phyloP scores from a whole-genome alignment of 2,888 invertebrate genomes.

The Acleris emargana region DNA sequence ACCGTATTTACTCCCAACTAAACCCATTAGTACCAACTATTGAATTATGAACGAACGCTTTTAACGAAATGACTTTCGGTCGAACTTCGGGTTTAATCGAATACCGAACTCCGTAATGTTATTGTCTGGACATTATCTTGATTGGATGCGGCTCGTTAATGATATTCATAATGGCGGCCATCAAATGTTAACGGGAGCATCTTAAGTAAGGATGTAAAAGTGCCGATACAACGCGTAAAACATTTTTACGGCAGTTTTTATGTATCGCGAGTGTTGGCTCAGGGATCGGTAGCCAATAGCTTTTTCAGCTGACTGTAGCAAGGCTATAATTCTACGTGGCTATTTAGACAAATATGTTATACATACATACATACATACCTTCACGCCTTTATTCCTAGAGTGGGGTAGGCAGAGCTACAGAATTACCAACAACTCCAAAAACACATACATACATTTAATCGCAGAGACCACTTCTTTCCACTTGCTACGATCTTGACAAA shows the following conservation, averaged over 20 bases:
- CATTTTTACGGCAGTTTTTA: conserved; percentile 57
- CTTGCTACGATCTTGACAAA: no score
- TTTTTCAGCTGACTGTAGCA: conserved; percentile 1
- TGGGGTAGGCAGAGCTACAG: no score
- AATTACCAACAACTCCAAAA: no score
- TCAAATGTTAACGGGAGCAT: conserved; percentile 64
- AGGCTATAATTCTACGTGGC: not conserved
- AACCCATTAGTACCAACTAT: conserved; percentile 31
- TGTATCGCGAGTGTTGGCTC: conserved; percentile 44
- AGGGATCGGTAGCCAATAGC: conserved; percentile 1
- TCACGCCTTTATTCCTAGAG: no score
- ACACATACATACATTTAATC: no score
- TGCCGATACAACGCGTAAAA: conserved; percentile 62
- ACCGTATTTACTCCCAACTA: conserved; percentile 28
- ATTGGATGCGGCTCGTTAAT: conserved; percentile 47
- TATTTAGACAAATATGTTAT: no score
- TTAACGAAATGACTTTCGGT: conserved; percentile 38
- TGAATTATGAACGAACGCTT: conserved; percentile 34
- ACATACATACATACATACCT: no score
- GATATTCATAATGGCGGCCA: conserved; percentile 57
- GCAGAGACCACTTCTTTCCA: no score
- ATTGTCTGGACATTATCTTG: conserved; percentile 49
- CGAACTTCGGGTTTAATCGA: conserved; percentile 42
- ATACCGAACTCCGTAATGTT: conserved; percentile 42
- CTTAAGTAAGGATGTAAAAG: conserved; percentile 41